Percentiles rank a stretch among this genome's conserved stretches.
phyloP scores from a whole-genome alignment of 2,888 invertebrate species.

The Dryobota labecula region DNA sequence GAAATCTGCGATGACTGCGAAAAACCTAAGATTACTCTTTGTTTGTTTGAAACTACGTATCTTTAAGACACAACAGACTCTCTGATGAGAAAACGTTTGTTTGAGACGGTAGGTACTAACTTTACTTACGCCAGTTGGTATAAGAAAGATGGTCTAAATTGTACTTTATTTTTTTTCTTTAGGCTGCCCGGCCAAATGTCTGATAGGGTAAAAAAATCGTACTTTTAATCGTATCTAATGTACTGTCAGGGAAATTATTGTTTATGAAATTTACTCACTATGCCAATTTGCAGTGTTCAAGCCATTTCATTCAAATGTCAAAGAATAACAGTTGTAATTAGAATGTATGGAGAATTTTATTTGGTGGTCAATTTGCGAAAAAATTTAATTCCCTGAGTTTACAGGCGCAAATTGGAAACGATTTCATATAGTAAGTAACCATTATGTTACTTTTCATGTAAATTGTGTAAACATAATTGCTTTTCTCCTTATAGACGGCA shows the following conservation, averaged over 20 bases:
- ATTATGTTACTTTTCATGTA: neutral
- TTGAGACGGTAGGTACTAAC: conserved; percentile 5
- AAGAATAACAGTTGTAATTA: neutral
- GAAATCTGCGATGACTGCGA: conserved; percentile 17
- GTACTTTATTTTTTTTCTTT: neutral
- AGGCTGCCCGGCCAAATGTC: neutral
- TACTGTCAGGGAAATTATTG: no score
- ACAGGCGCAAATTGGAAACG: neutral
- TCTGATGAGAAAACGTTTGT: conserved; percentile 30
- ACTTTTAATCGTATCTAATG: no score
- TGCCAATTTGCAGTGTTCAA: neutral
- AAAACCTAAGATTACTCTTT: conserved; percentile 32
- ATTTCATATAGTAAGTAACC: neutral
- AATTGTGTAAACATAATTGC: conserved; percentile 12
- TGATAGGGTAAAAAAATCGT: no score
- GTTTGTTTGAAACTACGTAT: conserved; percentile 25
- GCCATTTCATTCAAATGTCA: neutral
- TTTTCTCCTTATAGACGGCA: conserved; percentile 9
- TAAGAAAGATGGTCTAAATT: neutral
- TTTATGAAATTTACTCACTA: neutral
- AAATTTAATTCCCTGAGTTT: neutral
- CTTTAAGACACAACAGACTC: neutral
- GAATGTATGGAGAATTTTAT: neutral
- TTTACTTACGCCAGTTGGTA: neutral
- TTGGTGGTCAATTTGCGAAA: neutral